Conservation (phyloP, 2,113 vertebrate genomes). For the Serinus canaria region DNA sequence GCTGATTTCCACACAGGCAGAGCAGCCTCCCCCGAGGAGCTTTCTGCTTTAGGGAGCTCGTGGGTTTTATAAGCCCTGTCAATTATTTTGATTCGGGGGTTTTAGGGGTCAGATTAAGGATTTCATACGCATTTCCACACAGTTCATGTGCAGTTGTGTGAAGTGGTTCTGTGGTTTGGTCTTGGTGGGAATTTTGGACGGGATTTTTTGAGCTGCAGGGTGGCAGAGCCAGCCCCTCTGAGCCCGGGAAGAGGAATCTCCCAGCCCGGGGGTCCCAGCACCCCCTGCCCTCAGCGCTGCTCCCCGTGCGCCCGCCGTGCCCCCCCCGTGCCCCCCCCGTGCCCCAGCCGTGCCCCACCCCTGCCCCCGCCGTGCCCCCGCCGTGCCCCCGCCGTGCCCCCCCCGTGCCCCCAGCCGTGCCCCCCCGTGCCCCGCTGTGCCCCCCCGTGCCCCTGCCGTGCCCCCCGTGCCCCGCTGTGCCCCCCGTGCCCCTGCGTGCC, state of each 20-base stretch:
- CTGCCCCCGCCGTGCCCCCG: too few species aligned
- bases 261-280: rapidly evolving
- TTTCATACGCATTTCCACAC: background rate
- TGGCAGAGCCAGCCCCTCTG: background rate
- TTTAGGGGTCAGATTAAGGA: background rate
- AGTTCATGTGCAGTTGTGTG: background rate
- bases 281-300: rapidly evolving
- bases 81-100: background rate
- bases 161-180: background rate
- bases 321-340: too few species aligned
- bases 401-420: too few species aligned
- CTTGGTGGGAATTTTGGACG: background rate
- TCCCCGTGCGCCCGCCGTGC: background rate
- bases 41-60: background rate
- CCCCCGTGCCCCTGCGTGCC: too few species aligned
- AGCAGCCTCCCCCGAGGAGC: background rate
- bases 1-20: background rate
- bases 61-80: background rate
- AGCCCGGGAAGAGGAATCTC: background rate
- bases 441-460: too few species aligned
- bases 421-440: too few species aligned
- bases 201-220: background rate
- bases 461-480: too few species aligned
- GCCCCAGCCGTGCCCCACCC: too few species aligned
- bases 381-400: too few species aligned